Conservation (phyloP, 2,113 vertebrate species). For the Tinamus guttatus region DNA sequence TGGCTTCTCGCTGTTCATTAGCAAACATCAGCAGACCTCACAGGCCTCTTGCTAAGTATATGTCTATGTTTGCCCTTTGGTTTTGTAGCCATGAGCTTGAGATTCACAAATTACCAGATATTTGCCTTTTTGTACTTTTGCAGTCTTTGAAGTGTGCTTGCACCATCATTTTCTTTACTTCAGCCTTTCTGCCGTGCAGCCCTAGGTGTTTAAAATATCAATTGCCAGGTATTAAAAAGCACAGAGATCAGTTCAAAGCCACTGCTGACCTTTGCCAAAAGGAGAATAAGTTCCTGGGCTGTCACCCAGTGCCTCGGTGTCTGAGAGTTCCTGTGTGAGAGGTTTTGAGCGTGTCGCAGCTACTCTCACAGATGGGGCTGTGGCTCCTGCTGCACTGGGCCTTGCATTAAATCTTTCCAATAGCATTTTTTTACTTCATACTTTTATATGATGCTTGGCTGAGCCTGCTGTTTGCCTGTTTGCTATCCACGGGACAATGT, state of each 20-base stretch:
- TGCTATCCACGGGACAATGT: neutral
- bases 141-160: neutral
- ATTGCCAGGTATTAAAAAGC: neutral
- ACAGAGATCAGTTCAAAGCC: neutral
- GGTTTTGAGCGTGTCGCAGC: neutral
- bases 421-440: accelerated
- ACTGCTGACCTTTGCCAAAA: neutral
- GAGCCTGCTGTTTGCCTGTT: neutral
- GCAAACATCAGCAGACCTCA: neutral
- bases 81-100: neutral
- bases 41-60: neutral
- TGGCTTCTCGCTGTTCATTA: neutral
- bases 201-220: neutral
- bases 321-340: neutral
- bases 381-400: neutral
- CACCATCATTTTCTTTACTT: neutral
- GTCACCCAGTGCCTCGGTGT: accelerated
- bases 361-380: neutral
- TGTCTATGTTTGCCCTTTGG: neutral
- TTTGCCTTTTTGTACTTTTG: neutral
- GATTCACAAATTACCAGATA: neutral
- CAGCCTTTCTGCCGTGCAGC: neutral
- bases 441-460: neutral
- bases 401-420: neutral
- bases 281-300: accelerated